These are phyloP conservation scores for Abrostola triplasia DNA, from an alignment of 2,888 invertebrate species.

Conservation along the genomic window DNA sequence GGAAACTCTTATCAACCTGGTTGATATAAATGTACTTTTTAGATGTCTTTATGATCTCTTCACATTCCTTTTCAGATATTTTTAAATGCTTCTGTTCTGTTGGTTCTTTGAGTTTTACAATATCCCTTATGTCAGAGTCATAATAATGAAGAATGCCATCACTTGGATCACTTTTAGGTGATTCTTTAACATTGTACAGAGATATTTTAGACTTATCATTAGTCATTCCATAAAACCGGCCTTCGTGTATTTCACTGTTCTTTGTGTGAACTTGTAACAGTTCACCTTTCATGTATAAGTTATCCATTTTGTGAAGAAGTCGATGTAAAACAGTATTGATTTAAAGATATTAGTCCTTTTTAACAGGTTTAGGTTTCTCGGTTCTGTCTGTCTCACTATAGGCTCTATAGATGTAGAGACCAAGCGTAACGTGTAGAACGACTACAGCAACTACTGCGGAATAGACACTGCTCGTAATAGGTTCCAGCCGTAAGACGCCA, in stretches of 20 bases:
- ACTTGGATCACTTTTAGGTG: constrained; percentile 69
- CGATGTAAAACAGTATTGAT: constrained; percentile 15
- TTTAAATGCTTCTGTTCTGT: constrained; percentile 74
- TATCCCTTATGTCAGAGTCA: constrained; percentile 78
- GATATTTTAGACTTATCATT: constrained; percentile 83
- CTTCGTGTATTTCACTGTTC: constrained; percentile 80
- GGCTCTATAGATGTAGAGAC: constrained; percentile 93
- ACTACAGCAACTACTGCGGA: constrained; percentile 93
- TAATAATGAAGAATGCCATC: constrained; percentile 81
- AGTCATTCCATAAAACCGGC: constrained; percentile 81
- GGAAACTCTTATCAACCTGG: constrained; percentile 80
- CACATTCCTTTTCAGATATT: constrained; percentile 80
- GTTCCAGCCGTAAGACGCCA: constrained; percentile 86
- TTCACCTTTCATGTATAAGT: constrained; percentile 83
- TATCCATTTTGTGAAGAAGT: constrained; percentile 76
- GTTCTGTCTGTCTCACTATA: constrained; percentile 89
- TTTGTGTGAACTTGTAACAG: constrained; percentile 83
- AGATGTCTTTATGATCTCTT: constrained; percentile 77
- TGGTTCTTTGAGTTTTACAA: constrained; percentile 77
- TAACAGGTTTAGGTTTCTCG: constrained; percentile 73
- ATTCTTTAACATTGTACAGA: constrained; percentile 79
- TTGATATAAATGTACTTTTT: constrained; percentile 83
- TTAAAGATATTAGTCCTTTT: constrained; percentile 76
- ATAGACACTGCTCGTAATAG: constrained; percentile 92
- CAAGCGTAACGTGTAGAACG: constrained; percentile 92